phyloP scores from a whole-genome alignment of 2,797 vertebrate genomes.

The Apogon hyalosoma region DNA sequence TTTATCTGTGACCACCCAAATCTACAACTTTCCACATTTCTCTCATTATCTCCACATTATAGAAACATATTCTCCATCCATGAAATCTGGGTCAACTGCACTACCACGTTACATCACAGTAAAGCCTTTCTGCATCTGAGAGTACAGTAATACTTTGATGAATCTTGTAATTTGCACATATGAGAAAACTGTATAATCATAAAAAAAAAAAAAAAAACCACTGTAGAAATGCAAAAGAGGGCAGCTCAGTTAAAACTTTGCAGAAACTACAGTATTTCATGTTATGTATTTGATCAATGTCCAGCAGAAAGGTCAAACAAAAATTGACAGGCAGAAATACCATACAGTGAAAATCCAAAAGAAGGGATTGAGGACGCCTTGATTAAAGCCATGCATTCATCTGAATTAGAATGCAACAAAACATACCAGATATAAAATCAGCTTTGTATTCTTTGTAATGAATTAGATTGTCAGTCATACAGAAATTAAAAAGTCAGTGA shows the following conservation, averaged over 20 bases:
- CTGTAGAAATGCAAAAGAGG: slow-evolving; percentile 17
- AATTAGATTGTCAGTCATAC: slow-evolving; percentile 53
- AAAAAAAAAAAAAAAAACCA: slow-evolving; percentile 38
- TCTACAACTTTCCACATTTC: slow-evolving; percentile 54
- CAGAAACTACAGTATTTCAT: slow-evolving; percentile 3
- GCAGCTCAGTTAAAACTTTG: slow-evolving; percentile 9
- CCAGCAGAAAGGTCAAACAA: slow-evolving; percentile 17
- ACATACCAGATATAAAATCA: slow-evolving; percentile 51
- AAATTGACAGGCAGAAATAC: slow-evolving; percentile 27
- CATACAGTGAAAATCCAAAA: slow-evolving; percentile 56
- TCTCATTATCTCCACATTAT: slow-evolving; percentile 64
- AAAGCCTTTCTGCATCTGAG: slow-evolving; percentile 41
- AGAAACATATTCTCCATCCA: slow-evolving; percentile 62
- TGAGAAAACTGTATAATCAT: slow-evolving; percentile 48
- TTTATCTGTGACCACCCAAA: slow-evolving; percentile 61
- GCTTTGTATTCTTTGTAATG: slow-evolving; percentile 51
- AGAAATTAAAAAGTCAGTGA: slow-evolving; percentile 41
- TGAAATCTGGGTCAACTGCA: slow-evolving; percentile 73
- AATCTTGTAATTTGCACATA: slow-evolving; percentile 67
- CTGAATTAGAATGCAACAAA: slow-evolving; percentile 7
- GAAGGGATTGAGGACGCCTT: slow-evolving; percentile 35
- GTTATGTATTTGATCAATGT: slow-evolving; percentile 31
- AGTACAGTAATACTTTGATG: slow-evolving; percentile 62
- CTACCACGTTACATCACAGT: slow-evolving; percentile 66
- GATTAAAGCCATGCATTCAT: slow-evolving; percentile 32